These are phyloP conservation scores for Eumerus sabulonum DNA, from an alignment of 2,888 invertebrate genomes.

Conservation along the genomic window DNA sequence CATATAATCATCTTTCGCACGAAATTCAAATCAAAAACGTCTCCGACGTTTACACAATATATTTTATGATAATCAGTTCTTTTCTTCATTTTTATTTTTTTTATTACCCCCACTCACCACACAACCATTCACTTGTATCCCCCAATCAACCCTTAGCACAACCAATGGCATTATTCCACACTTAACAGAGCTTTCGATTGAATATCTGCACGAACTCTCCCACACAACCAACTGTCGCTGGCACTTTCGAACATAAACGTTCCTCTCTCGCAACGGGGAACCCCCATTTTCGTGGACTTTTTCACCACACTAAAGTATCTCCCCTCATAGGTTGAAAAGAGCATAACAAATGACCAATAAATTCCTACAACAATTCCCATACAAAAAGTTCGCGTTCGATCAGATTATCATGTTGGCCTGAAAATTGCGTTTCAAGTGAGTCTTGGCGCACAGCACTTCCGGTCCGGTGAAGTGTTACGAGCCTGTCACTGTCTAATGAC, in stretches of 20 bases:
- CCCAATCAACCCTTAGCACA: slow-evolving; percentile 40
- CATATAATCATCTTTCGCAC: too few relatives aligned
- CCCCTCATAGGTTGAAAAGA: slow-evolving; percentile 12
- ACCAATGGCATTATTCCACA: slow-evolving; percentile 58
- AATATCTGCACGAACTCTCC: slow-evolving; percentile 13
- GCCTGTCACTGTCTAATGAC: too few relatives aligned
- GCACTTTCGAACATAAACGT: slow-evolving; percentile 29
- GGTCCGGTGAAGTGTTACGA: slow-evolving; percentile 8
- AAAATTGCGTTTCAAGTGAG: background rate
- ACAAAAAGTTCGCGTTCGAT: background rate
- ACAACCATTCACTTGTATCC: too few relatives aligned
- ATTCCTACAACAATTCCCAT: background rate
- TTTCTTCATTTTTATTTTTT: too few relatives aligned
- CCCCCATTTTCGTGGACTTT: slow-evolving; percentile 33
- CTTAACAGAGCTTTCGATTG: slow-evolving; percentile 53
- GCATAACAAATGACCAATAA: background rate
- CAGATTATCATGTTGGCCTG: background rate
- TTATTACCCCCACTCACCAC: too few relatives aligned
- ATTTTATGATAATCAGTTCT: background rate
- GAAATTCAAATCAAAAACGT: too few relatives aligned
- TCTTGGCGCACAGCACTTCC: slow-evolving; percentile 15
- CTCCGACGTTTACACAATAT: background rate
- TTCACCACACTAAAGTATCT: slow-evolving; percentile 23
- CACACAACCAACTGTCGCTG: slow-evolving; percentile 15
- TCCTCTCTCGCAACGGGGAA: background rate